phyloP scores from a whole-genome alignment of 2,888 invertebrate species.

The Ichneumoninae sp. region DNA sequence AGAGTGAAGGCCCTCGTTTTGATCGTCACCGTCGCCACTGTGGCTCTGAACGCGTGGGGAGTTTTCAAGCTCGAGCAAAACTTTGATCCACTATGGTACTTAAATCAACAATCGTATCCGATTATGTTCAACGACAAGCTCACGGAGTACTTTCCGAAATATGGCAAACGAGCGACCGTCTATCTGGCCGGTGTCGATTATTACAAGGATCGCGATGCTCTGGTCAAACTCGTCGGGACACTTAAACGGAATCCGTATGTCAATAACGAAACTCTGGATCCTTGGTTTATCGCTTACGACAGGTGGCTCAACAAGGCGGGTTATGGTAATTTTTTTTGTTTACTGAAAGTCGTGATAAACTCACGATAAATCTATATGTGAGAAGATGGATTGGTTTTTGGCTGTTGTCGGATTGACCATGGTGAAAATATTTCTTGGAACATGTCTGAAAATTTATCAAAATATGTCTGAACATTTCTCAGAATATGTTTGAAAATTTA shows the following conservation, averaged over 20 bases:
- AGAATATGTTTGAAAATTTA: too few species aligned
- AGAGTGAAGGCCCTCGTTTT: slow-evolving; percentile 82
- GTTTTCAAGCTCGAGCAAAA: slow-evolving; percentile 81
- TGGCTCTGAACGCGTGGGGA: slow-evolving; percentile 81
- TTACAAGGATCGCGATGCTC: slow-evolving; percentile 77
- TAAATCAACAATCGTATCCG: slow-evolving; percentile 82
- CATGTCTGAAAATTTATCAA: too few species aligned
- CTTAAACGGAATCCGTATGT: slow-evolving; percentile 79
- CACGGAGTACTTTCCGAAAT: slow-evolving; percentile 80
- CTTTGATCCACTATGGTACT: slow-evolving; percentile 83
- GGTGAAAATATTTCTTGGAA: too few species aligned
- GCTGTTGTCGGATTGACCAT: too few species aligned
- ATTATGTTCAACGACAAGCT: slow-evolving; percentile 80
- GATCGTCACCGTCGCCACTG: slow-evolving; percentile 77
- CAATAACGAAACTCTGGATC: slow-evolving; percentile 79
- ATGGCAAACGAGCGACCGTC: slow-evolving; percentile 80
- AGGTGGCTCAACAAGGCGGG: slow-evolving; percentile 75
- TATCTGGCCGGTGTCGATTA: slow-evolving; percentile 82
- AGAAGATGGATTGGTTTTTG: not conserved
- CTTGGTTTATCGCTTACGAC: slow-evolving; percentile 81
- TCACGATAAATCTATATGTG: not conserved
- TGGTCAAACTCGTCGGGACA: slow-evolving; percentile 74
- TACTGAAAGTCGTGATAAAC: not conserved
- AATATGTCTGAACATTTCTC: too few species aligned
- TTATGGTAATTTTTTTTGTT: slow-evolving; percentile 70